Conservation (phyloP, 2,888 invertebrate species). For the Molorchus minor region DNA sequence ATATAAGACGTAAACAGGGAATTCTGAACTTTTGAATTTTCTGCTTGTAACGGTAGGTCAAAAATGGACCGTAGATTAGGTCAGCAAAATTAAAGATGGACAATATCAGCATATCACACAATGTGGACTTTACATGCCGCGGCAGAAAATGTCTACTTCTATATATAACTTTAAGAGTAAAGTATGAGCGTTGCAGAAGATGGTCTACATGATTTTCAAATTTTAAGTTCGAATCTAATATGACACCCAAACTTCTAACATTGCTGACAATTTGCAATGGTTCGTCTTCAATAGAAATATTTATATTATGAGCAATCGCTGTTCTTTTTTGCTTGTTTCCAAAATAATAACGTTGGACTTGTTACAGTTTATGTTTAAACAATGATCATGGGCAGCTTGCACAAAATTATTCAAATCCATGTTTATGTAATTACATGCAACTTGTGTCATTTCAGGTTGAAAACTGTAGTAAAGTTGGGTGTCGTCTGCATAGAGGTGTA, state of each 20-base stretch:
- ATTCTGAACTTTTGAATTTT: constrained; percentile 5
- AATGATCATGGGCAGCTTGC: constrained; percentile 4
- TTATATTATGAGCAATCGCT: too few species aligned
- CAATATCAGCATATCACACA: background rate
- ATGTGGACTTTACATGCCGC: background rate
- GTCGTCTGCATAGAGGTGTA: background rate
- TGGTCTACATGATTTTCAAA: background rate
- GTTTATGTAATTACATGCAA: background rate
- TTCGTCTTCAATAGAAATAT: too few species aligned
- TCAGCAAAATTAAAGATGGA: constrained; percentile 1
- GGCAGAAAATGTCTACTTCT: background rate
- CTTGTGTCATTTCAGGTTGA: background rate
- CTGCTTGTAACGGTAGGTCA: background rate
- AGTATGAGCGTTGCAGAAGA: background rate
- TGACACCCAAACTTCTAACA: too few species aligned
- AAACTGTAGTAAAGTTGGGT: background rate
- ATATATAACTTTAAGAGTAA: background rate
- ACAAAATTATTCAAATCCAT: background rate
- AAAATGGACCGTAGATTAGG: constrained; percentile 2
- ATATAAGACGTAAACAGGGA: constrained; percentile 5
- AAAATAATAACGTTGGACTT: constrained; percentile 10
- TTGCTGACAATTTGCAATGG: too few species aligned
- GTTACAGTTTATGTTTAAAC: constrained; percentile 8
- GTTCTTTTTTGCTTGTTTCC: too few species aligned
- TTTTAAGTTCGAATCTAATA: too few species aligned